Conservation (phyloP, 2,797 vertebrate species). For the Peromyscus eremicus region DNA sequence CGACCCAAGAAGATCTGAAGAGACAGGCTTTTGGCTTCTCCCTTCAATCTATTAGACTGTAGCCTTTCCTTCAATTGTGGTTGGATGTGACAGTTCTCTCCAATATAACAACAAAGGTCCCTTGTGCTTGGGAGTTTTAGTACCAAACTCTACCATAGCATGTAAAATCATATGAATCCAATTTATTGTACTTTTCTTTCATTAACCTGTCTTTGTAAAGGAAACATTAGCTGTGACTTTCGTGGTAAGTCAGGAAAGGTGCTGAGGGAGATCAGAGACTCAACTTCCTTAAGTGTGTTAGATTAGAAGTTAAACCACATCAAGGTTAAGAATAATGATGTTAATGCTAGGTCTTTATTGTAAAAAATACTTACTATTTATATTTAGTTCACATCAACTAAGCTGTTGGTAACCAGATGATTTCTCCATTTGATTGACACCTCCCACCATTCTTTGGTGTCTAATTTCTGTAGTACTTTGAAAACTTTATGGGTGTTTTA, state of each 20-base stretch:
- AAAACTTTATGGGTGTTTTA: background rate
- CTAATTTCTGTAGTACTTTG: background rate
- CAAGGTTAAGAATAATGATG: background rate
- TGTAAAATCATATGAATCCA: background rate
- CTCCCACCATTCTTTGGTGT: background rate
- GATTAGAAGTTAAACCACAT: background rate
- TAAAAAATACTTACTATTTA: background rate
- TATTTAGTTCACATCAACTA: background rate
- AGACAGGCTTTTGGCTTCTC: accelerated
- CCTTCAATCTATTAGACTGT: no score
- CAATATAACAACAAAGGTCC: background rate
- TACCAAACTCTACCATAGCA: background rate
- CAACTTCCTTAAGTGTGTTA: background rate
- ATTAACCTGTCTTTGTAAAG: background rate
- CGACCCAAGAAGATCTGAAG: background rate
- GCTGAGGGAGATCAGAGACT: background rate
- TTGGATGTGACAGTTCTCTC: no score
- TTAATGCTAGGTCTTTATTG: background rate
- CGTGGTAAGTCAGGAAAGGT: background rate
- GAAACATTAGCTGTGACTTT: background rate
- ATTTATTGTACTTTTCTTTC: background rate
- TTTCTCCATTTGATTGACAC: background rate
- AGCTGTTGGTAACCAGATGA: background rate
- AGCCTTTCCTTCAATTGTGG: background rate
- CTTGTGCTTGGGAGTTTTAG: background rate